Conservation (phyloP, 1,140 invertebrate genomes). For the Phymastichus coffea region DNA sequence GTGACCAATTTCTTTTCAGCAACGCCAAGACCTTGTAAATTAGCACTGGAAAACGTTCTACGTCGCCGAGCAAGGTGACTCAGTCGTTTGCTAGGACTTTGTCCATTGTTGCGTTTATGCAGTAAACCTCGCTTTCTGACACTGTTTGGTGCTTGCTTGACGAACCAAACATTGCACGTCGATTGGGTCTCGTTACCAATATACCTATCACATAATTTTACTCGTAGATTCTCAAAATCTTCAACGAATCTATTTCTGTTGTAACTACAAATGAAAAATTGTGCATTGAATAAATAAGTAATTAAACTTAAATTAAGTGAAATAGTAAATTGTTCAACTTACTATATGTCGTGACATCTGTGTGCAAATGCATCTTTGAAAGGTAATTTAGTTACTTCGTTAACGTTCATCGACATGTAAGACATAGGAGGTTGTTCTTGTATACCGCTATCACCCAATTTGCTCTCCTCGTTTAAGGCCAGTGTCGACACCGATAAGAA, state of each 20-base stretch:
- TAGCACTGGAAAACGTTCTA: conserved; percentile 65
- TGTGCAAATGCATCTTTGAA: conserved; percentile 61
- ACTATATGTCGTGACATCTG: conserved; percentile 67
- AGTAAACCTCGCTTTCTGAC: conserved; percentile 59
- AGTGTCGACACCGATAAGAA: conserved; percentile 6
- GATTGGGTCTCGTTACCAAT: conserved; percentile 68
- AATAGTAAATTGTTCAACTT: conserved; percentile 45
- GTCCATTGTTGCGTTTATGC: conserved; percentile 57
- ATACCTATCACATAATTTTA: conserved; percentile 63
- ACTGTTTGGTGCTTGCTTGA: conserved; percentile 56
- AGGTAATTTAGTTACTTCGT: conserved; percentile 42
- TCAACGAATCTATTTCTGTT: conserved; percentile 64
- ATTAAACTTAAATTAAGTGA: conserved; percentile 2
- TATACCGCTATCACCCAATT: not conserved
- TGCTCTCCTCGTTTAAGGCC: not conserved
- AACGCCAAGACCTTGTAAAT: conserved; percentile 41
- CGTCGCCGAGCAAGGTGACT: conserved; percentile 66
- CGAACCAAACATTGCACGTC: conserved; percentile 63
- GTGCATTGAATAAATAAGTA: conserved; percentile 5
- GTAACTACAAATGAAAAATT: conserved; percentile 58
- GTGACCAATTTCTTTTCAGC: no score
- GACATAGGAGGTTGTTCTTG: conserved; percentile 16
- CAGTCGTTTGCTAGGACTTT: conserved; percentile 67
- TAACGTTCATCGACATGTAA: conserved; percentile 39
- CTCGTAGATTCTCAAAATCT: conserved; percentile 62